Evolutionary conservation across 2,113 vertebrate species (phyloP).

Genomic region (Probosciger aterrimus): DNA sequence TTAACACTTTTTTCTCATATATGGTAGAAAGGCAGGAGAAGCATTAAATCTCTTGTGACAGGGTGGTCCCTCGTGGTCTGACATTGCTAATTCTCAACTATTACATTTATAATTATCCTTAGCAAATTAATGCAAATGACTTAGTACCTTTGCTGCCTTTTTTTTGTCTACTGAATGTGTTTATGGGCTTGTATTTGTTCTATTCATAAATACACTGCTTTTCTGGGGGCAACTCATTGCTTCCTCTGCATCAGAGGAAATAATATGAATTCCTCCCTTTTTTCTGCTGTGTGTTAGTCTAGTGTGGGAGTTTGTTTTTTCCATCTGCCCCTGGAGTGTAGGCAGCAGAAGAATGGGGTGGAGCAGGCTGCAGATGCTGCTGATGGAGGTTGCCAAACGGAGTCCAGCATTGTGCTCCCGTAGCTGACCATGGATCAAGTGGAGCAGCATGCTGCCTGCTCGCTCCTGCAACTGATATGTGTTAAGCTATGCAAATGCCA

Average conservation of each 20-base stretch:
- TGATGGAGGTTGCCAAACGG: neutral
- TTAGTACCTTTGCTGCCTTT: neutral
- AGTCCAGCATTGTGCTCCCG: neutral
- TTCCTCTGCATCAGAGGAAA: neutral
- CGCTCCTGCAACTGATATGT: neutral
- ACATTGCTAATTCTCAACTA: neutral
- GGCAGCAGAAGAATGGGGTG: slow-evolving; percentile 49
- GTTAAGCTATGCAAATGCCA: neutral
- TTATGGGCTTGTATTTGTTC: neutral
- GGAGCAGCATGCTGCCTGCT: neutral
- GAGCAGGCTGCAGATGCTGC: slow-evolving; percentile 34
- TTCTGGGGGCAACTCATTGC: neutral
- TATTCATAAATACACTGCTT: neutral
- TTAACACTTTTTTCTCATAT: neutral
- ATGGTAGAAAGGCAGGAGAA: neutral
- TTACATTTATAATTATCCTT: neutral
- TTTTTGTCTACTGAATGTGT: neutral
- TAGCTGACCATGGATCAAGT: neutral
- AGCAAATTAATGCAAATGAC: neutral
- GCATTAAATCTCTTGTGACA: neutral
- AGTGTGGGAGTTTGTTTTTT: slow-evolving; percentile 44
- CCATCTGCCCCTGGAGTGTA: slow-evolving; percentile 32
- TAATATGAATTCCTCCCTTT: neutral
- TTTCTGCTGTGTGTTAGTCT: neutral
- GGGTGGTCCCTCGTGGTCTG: neutral